Evolutionary conservation across 2,888 invertebrate species (phyloP).

Genomic region (Caenorhabditis sp.): DNA sequence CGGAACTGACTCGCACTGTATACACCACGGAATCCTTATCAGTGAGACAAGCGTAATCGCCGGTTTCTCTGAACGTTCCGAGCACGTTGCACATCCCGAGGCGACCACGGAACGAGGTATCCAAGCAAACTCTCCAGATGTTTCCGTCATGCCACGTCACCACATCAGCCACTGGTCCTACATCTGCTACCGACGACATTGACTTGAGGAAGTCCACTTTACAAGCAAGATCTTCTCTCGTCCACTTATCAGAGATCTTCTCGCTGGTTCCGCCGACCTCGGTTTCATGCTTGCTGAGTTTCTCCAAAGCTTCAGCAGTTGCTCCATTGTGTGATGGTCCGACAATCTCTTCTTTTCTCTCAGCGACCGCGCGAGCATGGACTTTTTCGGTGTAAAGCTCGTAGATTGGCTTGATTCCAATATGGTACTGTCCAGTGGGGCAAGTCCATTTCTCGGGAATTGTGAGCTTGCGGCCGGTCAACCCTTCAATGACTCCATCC

Average conservation of each 20-base stretch:
- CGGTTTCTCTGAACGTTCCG: slow-evolving; percentile 90
- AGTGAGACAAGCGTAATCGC: slow-evolving; percentile 90
- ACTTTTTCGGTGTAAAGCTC: slow-evolving; percentile 91
- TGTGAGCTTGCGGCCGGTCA: slow-evolving; percentile 93
- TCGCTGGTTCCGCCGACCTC: slow-evolving; percentile 78
- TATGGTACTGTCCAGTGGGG: slow-evolving; percentile 90
- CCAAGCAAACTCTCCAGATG: slow-evolving; percentile 92
- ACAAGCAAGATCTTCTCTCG: slow-evolving; percentile 93
- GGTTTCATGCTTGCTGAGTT: slow-evolving; percentile 88
- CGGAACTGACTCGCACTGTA: slow-evolving; percentile 91
- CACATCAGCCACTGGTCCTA: slow-evolving; percentile 94
- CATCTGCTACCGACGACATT: slow-evolving; percentile 91
- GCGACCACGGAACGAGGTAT: slow-evolving; percentile 91
- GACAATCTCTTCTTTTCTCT: slow-evolving; percentile 91
- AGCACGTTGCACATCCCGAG: slow-evolving; percentile 89
- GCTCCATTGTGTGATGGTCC: slow-evolving; percentile 90
- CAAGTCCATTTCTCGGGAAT: slow-evolving; percentile 91
- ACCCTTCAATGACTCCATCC: slow-evolving; percentile 88
- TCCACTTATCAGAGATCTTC: slow-evolving; percentile 87
- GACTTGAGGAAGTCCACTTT: slow-evolving; percentile 89
- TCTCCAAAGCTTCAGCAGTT: slow-evolving; percentile 89
- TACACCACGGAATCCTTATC: slow-evolving; percentile 90
- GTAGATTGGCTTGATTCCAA: slow-evolving; percentile 92
- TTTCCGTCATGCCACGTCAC: slow-evolving; percentile 93
- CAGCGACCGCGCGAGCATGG: slow-evolving; percentile 85